Base-by-base conservation (phyloP, 1,140 invertebrate genomes). In the Lucilia cuprina region DNA sequence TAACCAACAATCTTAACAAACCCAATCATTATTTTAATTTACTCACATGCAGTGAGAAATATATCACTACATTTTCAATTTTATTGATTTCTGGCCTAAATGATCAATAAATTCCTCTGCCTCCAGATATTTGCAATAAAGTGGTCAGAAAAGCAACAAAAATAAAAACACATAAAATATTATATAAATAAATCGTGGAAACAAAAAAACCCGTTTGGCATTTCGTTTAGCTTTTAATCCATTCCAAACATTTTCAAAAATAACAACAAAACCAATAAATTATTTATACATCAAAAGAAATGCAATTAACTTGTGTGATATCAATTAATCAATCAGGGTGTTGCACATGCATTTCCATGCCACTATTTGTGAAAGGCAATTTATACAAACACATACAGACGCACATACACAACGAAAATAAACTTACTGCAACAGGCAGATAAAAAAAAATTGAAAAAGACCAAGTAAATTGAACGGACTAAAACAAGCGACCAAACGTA, bases 241-340 rank as follows among this genome's bases (percentile, higher is more conserved):
- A 21, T 70, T 70, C 65, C 65, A 70, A 70, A 70, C 65, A 70
- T 70, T 70, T 70, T 70, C 65, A 70, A 70, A 70, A 70, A 70
- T 70, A 70, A 70, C 65, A 70, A 21, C 65, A 25, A 21, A 70
- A 70, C 21, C 65, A 70, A 70, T 70, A 70, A 70, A 70, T 70
- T 70, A 70, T 70, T 70, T 70, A 21, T 25, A 70, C 65, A 70
- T 70, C 65, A 70, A 70, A 70, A 70, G 65, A 70, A 70, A 70
- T 70, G 65, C 65, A 70, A 70, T 70, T 70, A 70, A 70, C 65
- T 70, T 70, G 19, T 70, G 65, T 70, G 65, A 70, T 70, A 70
- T 70, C 65, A 70, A 70, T 70, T 70, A 70, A 70, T 70, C 65
- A 70, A 70, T 70, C 65, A 70, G 65, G 65, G 65, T 70, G 65